Conservation (phyloP, 2,113 vertebrate genomes). For the Psophia crepitans region DNA sequence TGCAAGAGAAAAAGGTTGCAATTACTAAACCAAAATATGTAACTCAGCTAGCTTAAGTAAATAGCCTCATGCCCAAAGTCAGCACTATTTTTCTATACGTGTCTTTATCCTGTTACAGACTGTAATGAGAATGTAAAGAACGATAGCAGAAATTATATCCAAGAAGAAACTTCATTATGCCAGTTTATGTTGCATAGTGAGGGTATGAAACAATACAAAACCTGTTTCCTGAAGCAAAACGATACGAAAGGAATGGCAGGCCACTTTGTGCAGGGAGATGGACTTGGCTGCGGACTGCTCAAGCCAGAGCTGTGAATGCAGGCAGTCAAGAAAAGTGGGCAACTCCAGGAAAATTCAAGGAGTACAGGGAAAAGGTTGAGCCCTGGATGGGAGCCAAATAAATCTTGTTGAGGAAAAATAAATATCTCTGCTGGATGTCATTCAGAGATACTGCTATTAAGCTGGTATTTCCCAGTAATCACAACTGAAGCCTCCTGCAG, state of each 20-base stretch:
- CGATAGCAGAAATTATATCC: not conserved
- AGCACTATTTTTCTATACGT: not conserved
- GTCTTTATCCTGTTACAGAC: not conserved
- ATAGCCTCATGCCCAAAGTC: not conserved
- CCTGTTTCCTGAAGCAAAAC: not conserved
- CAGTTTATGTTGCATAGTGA: not conserved
- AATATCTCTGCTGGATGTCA: conserved; percentile 5
- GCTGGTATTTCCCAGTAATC: not conserved
- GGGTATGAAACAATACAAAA: not conserved
- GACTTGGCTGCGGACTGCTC: not conserved
- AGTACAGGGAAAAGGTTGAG: not conserved
- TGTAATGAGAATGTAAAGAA: not conserved
- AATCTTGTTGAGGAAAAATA: conserved; percentile 27
- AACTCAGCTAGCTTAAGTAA: conserved; percentile 19
- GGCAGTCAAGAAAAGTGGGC: not conserved
- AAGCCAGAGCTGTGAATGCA: not conserved
- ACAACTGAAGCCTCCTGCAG: not conserved
- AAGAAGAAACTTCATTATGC: not conserved
- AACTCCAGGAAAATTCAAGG: not conserved
- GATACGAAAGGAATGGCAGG: not conserved
- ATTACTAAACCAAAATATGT: conserved; percentile 60
- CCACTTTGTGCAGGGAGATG: not conserved
- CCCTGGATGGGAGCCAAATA: not conserved
- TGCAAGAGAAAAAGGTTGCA: not conserved
- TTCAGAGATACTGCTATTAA: not conserved